A percentile compares a stretch with the other conserved stretches of the same genome.
phyloP scores from a whole-genome alignment of 30 jellyfish, hydroid and myxozoan species.

The Catostylus mosaicus region DNA sequence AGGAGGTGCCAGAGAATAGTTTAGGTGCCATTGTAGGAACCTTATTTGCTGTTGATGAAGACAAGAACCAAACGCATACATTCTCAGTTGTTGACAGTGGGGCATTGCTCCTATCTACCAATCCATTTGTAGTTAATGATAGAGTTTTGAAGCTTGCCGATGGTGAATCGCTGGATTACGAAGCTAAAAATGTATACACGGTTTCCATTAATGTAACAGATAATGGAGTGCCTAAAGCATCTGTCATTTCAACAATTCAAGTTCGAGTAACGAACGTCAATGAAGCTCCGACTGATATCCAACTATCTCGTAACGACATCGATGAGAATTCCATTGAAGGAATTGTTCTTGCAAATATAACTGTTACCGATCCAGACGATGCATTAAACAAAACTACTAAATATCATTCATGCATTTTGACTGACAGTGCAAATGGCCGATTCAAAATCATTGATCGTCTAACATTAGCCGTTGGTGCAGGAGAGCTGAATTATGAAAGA shows the following conservation, averaged over 20 bases:
- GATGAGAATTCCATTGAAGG: constrained; percentile 72
- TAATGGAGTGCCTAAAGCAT: constrained; percentile 62
- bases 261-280: constrained; percentile 69
- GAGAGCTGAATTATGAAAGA: constrained; percentile 62
- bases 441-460: constrained; percentile 22
- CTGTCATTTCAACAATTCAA: constrained; percentile 12
- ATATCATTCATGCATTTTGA: constrained; percentile 38
- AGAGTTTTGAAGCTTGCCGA: constrained; percentile 27
- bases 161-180: constrained; percentile 62
- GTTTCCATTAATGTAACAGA: constrained; percentile 42
- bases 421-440: constrained; percentile 54
- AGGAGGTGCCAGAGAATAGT: constrained; percentile 36
- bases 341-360: constrained; percentile 62
- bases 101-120: constrained; percentile 10
- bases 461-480: constrained; percentile 57
- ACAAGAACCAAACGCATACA: constrained; percentile 59
- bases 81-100: constrained; percentile 33
- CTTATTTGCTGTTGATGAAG: constrained; percentile 75
- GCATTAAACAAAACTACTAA: background rate
- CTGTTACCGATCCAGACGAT: constrained; percentile 83
- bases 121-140: constrained; percentile 33
- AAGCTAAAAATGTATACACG: constrained; percentile 41
- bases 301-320: constrained; percentile 37
- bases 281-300: constrained; percentile 80
- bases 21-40: constrained; percentile 69